Conservation (phyloP, 2,888 invertebrate species). For the Cremastinae sp. region DNA sequence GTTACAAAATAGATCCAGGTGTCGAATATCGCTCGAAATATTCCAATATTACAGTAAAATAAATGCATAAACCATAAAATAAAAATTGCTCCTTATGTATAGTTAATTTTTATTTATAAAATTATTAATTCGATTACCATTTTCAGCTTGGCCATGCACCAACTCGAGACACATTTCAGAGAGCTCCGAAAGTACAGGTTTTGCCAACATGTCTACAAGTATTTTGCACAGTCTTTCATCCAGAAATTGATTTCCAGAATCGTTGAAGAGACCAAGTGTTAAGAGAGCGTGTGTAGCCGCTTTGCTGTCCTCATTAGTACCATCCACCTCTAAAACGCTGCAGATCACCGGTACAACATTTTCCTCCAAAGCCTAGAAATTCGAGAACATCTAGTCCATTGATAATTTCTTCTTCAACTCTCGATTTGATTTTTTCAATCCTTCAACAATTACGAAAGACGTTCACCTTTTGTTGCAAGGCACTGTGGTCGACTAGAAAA, state of each 20-base stretch:
- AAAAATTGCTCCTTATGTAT: background rate
- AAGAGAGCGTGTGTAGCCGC: conserved; percentile 81
- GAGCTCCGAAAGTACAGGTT: conserved; percentile 86
- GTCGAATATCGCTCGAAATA: background rate
- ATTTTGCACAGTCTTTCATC: conserved; percentile 82
- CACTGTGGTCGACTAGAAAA: conserved; percentile 88
- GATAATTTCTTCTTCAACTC: background rate
- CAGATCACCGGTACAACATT: conserved; percentile 81
- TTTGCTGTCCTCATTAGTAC: conserved; percentile 78
- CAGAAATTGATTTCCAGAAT: conserved; percentile 80
- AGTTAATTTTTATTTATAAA: background rate
- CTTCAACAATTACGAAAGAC: background rate
- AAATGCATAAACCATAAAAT: background rate
- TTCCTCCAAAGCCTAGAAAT: conserved; percentile 78
- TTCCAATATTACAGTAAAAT: background rate
- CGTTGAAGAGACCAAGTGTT: conserved; percentile 81
- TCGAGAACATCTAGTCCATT: background rate
- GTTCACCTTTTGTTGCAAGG: conserved; percentile 82
- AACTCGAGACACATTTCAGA: conserved; percentile 89
- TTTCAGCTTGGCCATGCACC: conserved; percentile 88
- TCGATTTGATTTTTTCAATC: background rate
- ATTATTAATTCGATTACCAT: conserved; percentile 81
- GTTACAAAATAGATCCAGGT: background rate
- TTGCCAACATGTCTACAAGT: conserved; percentile 84
- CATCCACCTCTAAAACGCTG: conserved; percentile 80